These are phyloP conservation scores for Pseudochromis fuscus DNA, from an alignment of 2,797 vertebrate species.

Conservation along the genomic window DNA sequence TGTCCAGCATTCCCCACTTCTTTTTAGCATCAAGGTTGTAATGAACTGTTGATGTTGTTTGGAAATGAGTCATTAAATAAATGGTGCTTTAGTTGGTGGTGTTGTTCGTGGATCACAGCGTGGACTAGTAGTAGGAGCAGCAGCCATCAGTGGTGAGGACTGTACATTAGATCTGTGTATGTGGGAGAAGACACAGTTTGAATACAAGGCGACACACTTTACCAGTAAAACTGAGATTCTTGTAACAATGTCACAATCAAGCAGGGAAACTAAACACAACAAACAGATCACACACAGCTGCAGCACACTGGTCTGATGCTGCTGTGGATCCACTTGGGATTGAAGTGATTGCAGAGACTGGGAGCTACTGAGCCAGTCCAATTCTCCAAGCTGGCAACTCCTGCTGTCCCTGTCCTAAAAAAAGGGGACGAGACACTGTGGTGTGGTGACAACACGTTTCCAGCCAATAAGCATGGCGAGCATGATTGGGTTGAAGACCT, in stretches of 20 bases:
- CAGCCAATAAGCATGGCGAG: background rate
- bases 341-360: background rate
- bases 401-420: background rate
- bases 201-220: background rate
- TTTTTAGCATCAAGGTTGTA: slow-evolving; percentile 12
- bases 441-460: background rate
- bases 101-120: slow-evolving; percentile 26
- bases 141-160: background rate
- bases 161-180: background rate
- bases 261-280: background rate
- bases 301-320: background rate
- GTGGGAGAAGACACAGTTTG: background rate
- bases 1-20: background rate
- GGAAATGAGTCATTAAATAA: slow-evolving; percentile 15
- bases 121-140: slow-evolving; percentile 11
- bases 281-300: background rate
- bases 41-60: slow-evolving; percentile 27
- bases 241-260: background rate
- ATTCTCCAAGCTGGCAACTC: background rate
- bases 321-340: slow-evolving; percentile 1
- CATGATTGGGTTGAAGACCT: background rate
- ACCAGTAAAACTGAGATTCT: background rate
- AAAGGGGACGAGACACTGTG: background rate
- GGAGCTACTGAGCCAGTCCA: background rate
- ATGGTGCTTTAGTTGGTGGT: slow-evolving; percentile 1